These are phyloP conservation scores for Laspeyria flexula DNA, from an alignment of 2,888 invertebrate genomes.

Conservation along the genomic window DNA sequence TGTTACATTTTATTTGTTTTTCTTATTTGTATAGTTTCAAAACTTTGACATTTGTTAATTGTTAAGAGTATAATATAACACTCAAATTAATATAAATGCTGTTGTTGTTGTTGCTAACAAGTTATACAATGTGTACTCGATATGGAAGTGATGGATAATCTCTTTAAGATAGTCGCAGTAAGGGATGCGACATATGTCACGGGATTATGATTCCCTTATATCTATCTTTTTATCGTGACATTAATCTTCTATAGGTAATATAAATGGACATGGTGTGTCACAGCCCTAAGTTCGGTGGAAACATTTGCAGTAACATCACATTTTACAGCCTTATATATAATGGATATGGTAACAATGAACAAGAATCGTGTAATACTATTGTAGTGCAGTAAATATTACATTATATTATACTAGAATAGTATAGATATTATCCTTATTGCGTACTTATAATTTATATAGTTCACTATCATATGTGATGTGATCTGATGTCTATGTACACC, in stretches of 20 bases:
- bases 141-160: conserved; percentile 64
- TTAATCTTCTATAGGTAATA: conserved; percentile 53
- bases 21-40: conserved; percentile 34
- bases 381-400: too few species aligned
- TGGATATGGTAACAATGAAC: too few species aligned
- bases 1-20: conserved; percentile 15
- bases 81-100: conserved; percentile 79
- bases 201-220: conserved; percentile 31
- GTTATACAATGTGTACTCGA: conserved; percentile 79
- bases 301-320: conserved; percentile 7
- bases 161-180: conserved; percentile 44
- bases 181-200: conserved; percentile 31
- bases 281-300: conserved; percentile 38
- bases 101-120: conserved; percentile 85
- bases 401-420: too few species aligned
- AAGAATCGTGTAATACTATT: too few species aligned
- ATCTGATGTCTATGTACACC: too few species aligned
- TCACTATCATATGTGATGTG: too few species aligned
- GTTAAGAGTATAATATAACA: conserved; percentile 69
- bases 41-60: conserved; percentile 64
- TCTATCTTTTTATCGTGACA: conserved; percentile 54
- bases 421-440: too few species aligned
- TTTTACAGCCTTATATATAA: too few species aligned
- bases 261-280: conserved; percentile 67
- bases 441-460: too few species aligned